Percentiles rank a stretch among this genome's conserved stretches.
Conservation (phyloP, 2,797 vertebrate species). For the Emydoidea blandingii region DNA sequence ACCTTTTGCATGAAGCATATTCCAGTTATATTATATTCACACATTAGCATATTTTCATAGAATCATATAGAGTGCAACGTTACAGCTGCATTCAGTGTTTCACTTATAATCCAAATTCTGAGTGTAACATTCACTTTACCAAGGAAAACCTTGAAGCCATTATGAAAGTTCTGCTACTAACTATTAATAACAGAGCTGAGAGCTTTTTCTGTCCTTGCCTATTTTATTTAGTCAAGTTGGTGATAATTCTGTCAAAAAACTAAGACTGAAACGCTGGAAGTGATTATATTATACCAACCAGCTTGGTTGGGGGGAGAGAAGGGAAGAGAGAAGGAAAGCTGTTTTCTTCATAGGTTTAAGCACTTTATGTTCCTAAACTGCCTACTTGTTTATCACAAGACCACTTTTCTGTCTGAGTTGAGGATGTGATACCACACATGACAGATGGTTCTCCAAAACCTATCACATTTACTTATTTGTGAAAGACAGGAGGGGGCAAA, state of each 20-base stretch:
- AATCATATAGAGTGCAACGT: too few relatives aligned
- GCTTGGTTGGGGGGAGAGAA: neutral
- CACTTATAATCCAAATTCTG: neutral
- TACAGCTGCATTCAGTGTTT: neutral
- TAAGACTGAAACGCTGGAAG: constrained; percentile 13
- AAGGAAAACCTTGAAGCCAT: neutral
- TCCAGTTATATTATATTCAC: too few relatives aligned
- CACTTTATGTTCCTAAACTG: constrained; percentile 58
- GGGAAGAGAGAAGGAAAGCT: constrained; percentile 14
- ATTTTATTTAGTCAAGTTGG: constrained; percentile 19
- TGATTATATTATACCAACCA: constrained; percentile 3
- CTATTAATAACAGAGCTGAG: neutral
- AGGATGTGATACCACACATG: constrained; percentile 16
- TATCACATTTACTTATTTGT: constrained; percentile 52
- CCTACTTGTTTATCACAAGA: constrained; percentile 59
- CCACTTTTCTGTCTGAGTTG: constrained; percentile 43
- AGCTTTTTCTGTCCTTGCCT: neutral
- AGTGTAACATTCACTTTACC: neutral
- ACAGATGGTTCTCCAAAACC: constrained; percentile 55
- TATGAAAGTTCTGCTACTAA: neutral
- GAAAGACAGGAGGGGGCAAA: neutral
- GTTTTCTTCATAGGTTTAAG: constrained; percentile 31
- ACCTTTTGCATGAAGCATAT: too few relatives aligned
- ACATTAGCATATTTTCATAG: too few relatives aligned
- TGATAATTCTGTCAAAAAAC: neutral